Evolutionary conservation across 2,113 vertebrate genomes (phyloP).

Genomic region (Silurus meridionalis): DNA sequence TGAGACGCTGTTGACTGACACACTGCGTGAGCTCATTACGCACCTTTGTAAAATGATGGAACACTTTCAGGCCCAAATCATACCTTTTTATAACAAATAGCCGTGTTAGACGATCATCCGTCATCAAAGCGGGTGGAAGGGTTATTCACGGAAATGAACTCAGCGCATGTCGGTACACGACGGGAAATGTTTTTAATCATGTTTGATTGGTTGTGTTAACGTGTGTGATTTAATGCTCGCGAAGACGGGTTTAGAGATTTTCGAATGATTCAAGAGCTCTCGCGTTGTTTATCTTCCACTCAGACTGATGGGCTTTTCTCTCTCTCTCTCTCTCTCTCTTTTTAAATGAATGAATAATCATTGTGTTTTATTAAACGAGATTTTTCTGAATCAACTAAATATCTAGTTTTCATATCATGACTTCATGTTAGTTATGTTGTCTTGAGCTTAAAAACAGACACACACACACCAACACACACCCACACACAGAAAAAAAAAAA

Average conservation of each 20-base stretch:
- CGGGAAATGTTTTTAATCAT: conserved; percentile 10
- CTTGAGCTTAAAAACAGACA: not conserved
- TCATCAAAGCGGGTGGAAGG: not conserved
- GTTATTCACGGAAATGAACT: not conserved
- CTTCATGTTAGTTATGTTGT: not conserved
- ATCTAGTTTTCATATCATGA: too few species aligned
- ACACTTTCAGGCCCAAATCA: not conserved
- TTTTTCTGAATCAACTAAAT: too few species aligned
- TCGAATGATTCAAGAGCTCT: conserved; percentile 17
- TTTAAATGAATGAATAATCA: not conserved
- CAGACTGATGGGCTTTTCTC: conserved; percentile 1
- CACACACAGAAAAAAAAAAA: not conserved
- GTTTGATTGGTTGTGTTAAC: conserved; percentile 30
- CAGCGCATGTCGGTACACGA: not conserved
- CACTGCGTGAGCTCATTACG: not conserved
- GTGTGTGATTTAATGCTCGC: conserved; percentile 6
- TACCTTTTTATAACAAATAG: not conserved
- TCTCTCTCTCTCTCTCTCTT: not conserved
- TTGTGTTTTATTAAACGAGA: not conserved
- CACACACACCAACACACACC: not conserved
- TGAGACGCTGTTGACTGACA: not conserved
- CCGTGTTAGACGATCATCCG: not conserved
- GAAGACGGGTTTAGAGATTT: not conserved
- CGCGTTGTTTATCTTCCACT: not conserved
- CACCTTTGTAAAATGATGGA: not conserved